These are phyloP conservation scores for Callimorpha dominula DNA, from an alignment of 2,888 invertebrate species.

Conservation along the genomic window DNA sequence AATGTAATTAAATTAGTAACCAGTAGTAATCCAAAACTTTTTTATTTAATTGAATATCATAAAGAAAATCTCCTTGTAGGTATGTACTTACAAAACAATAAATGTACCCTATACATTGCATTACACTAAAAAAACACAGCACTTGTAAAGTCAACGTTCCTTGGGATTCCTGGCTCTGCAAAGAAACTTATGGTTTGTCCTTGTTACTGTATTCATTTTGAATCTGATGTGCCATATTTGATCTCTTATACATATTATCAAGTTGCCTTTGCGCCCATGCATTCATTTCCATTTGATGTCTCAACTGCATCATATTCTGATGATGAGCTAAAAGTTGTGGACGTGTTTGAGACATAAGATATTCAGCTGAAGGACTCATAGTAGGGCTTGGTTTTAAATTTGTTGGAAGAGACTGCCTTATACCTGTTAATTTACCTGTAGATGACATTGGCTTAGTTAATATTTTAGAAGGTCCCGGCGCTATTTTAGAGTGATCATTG, in stretches of 20 bases:
- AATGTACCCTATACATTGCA: neutral
- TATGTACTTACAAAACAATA: conserved; percentile 5
- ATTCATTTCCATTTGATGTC: conserved; percentile 79
- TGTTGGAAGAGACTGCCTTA: conserved; percentile 71
- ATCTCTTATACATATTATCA: conserved; percentile 74
- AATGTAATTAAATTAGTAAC: neutral
- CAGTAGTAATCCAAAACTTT: neutral
- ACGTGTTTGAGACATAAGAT: conserved; percentile 55
- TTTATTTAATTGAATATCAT: neutral
- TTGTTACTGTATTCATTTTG: conserved; percentile 78
- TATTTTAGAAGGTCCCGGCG: conserved; percentile 74
- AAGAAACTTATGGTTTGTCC: conserved; percentile 67
- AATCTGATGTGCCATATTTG: conserved; percentile 73
- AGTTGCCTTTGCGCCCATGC: conserved; percentile 79
- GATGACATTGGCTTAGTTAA: conserved; percentile 68
- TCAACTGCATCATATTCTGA: conserved; percentile 54
- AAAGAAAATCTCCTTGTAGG: neutral
- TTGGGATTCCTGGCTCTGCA: neutral
- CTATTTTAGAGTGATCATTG: conserved; percentile 67
- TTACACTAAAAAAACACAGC: neutral
- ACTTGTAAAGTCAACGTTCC: conserved; percentile 2
- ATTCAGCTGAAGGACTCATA: conserved; percentile 68
- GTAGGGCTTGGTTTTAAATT: conserved; percentile 63
- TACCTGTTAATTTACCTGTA: conserved; percentile 66
- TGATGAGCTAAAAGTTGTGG: conserved; percentile 69